Conservation (phyloP, 1,140 invertebrate species). For the Planococcus citri region DNA sequence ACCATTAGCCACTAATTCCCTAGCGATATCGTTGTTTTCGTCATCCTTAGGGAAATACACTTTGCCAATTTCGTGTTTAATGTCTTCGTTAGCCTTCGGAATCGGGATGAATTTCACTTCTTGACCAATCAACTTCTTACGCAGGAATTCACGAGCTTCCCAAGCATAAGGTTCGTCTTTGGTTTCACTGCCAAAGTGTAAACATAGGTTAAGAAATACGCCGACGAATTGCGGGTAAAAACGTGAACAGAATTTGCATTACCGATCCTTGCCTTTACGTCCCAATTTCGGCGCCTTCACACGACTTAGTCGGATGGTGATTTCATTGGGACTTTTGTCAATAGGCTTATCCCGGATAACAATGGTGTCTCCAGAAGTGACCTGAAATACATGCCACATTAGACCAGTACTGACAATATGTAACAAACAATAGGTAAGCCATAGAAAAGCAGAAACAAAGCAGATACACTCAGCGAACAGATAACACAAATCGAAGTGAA, state of each 20-base stretch:
- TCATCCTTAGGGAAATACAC: constrained; percentile 69
- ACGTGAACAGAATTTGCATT: constrained; percentile 26
- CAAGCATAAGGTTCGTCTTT: constrained; percentile 91
- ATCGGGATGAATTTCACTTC: constrained; percentile 57
- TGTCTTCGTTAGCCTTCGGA: background rate
- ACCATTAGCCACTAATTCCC: constrained; percentile 75
- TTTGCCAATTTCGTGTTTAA: constrained; percentile 63
- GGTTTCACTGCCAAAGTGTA: constrained; percentile 46
- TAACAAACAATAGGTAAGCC: background rate
- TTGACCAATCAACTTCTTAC: constrained; percentile 83
- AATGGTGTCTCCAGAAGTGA: constrained; percentile 79
- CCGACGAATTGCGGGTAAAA: too few relatives aligned
- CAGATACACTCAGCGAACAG: too few relatives aligned
- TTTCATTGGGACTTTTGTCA: constrained; percentile 76
- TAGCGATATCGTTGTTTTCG: constrained; percentile 47
- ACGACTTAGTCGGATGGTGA: constrained; percentile 76
- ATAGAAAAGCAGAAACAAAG: too few relatives aligned
- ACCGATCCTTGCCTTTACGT: constrained; percentile 49
- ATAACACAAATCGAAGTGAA: background rate
- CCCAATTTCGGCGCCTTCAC: constrained; percentile 85
- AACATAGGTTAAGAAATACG: constrained; percentile 27
- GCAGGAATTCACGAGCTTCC: constrained; percentile 87
- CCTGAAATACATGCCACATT: constrained; percentile 41
- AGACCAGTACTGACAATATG: background rate
- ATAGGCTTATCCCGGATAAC: constrained; percentile 68